Evolutionary conservation across 2,888 invertebrate species (phyloP).

Genomic region (Rhyacophila evoluta): DNA sequence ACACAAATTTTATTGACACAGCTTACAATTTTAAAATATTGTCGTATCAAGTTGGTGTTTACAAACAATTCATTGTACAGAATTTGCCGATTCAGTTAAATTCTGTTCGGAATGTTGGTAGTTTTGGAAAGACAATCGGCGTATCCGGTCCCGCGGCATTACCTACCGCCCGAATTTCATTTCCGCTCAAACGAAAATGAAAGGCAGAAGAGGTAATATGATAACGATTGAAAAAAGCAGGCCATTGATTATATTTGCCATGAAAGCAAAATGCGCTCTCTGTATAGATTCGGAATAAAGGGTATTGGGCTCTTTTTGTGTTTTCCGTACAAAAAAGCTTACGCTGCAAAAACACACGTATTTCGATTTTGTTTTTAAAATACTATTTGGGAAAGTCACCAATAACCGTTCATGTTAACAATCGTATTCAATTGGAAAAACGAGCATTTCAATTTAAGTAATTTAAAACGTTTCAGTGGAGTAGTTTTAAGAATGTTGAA

Average conservation of each 20-base stretch:
- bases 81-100: not conserved
- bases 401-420: too few relatives aligned
- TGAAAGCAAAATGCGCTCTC: not conserved
- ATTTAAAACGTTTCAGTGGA: too few relatives aligned
- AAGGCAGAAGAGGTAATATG: not conserved
- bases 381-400: too few relatives aligned
- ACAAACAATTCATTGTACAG: not conserved
- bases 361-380: too few relatives aligned
- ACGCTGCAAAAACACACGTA: not conserved
- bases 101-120: not conserved
- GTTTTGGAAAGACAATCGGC: slow-evolving; percentile 7
- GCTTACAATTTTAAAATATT: too few relatives aligned
- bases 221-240: slow-evolving; percentile 17
- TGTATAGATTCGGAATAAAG: not conserved
- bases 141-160: slow-evolving; percentile 16
- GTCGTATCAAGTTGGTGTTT: not conserved
- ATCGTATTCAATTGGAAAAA: too few relatives aligned
- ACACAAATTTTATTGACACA: too few relatives aligned
- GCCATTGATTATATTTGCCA: slow-evolving; percentile 14
- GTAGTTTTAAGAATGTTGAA: too few relatives aligned
- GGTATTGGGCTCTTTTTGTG: not conserved
- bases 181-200: slow-evolving; percentile 24
- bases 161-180: not conserved
- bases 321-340: not conserved
- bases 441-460: too few relatives aligned